Conservation (phyloP, 2,113 vertebrate genomes). For the Anolis carolinensis region DNA sequence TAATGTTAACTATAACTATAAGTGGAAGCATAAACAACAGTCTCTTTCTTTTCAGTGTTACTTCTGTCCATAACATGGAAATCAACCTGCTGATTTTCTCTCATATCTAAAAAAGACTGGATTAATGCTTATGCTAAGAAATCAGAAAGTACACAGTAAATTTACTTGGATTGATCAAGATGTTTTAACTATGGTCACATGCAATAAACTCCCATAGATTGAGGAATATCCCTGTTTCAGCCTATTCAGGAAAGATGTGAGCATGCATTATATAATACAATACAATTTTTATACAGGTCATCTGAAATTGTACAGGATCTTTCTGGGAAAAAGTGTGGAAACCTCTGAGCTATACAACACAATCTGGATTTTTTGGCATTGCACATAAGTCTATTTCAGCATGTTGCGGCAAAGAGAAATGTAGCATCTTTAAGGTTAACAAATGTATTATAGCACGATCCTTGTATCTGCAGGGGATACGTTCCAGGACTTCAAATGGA, state of each 20-base stretch:
- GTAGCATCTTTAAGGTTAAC: too few species aligned
- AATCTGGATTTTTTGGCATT: neutral
- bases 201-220: neutral
- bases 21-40: neutral
- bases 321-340: neutral
- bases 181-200: neutral
- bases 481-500: too few species aligned
- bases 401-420: too few species aligned
- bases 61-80: neutral
- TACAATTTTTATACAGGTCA: neutral
- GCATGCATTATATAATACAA: neutral
- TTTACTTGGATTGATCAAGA: neutral
- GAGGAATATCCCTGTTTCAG: neutral
- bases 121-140: neutral
- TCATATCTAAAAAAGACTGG: neutral
- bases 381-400: neutral
- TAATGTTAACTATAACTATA: conserved; percentile 7
- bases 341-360: neutral
- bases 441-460: too few species aligned
- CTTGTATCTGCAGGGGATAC: too few species aligned
- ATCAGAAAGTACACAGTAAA: neutral
- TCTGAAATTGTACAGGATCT: neutral
- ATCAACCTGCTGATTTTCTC: neutral
- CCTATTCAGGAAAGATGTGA: too few species aligned
- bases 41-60: neutral